Percentiles rank a stretch among this genome's conserved stretches.
phyloP scores from a whole-genome alignment of 2,113 vertebrate genomes.

The Oreochromis niloticus region DNA sequence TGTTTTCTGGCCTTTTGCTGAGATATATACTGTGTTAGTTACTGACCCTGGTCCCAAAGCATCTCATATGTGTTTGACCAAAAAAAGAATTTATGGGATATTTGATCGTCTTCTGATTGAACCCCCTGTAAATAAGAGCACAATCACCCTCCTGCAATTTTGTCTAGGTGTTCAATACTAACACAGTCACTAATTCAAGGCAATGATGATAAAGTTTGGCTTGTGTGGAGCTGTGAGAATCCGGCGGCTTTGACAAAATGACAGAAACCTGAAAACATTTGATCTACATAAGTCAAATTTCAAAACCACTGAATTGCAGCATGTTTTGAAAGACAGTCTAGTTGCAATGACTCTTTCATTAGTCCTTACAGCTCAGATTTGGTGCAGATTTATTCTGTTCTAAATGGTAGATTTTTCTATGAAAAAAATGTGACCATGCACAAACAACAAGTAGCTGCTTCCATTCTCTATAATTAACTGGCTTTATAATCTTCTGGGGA shows the following conservation, averaged over 20 bases:
- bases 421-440: neutral
- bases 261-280: neutral
- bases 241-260: rapidly evolving
- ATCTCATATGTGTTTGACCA: neutral
- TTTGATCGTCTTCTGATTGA: neutral
- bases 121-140: neutral
- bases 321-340: neutral
- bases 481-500: slow-evolving; percentile 50
- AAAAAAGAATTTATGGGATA: neutral
- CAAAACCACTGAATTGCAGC: neutral
- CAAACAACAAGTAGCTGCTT: slow-evolving; percentile 22
- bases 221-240: neutral
- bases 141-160: neutral
- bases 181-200: neutral
- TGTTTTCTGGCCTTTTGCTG: neutral
- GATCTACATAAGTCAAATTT: neutral
- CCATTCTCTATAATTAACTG: slow-evolving; percentile 37
- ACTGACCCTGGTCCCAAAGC: neutral
- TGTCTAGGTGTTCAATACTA: too few relatives aligned
- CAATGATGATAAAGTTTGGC: neutral
- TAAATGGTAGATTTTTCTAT: neutral
- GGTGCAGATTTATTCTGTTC: neutral
- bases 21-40: neutral
- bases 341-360: rapidly evolving
- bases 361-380: neutral